phyloP scores from a whole-genome alignment of 2,888 invertebrate genomes.

The Uloborus plumipes region DNA sequence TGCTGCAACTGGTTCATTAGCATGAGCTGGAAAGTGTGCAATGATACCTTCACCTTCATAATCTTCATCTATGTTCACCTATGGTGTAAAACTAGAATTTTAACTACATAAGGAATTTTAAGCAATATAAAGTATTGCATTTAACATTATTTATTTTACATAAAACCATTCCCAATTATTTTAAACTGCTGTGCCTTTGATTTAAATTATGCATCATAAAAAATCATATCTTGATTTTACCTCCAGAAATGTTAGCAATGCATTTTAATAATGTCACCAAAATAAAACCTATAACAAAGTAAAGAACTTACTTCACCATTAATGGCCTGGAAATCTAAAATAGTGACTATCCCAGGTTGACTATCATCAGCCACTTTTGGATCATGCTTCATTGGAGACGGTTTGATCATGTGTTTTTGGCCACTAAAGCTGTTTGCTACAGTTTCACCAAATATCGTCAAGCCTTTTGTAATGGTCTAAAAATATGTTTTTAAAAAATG shows the following conservation, averaged over 20 bases:
- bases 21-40: constrained; percentile 89
- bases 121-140: no score
- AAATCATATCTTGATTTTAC: no score
- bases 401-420: constrained; percentile 72
- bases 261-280: background rate
- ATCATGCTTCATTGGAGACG: constrained; percentile 65
- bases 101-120: no score
- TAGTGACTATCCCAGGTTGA: constrained; percentile 89
- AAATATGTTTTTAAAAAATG: background rate
- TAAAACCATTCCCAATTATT: no score
- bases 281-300: background rate
- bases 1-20: constrained; percentile 86
- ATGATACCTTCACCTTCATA: constrained; percentile 80
- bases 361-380: constrained; percentile 72
- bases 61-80: constrained; percentile 76
- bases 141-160: no score
- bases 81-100: background rate
- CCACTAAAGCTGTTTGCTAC: constrained; percentile 92
- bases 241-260: no score
- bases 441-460: constrained; percentile 90
- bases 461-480: constrained; percentile 82
- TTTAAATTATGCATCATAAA: no score
- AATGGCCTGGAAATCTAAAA: constrained; percentile 78
- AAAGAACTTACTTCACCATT: constrained; percentile 47
- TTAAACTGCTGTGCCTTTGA: no score